These are phyloP conservation scores for Stichopus chloronotus DNA, from an alignment of 35 echinoderm and acorn worm species.

Conservation along the genomic window DNA sequence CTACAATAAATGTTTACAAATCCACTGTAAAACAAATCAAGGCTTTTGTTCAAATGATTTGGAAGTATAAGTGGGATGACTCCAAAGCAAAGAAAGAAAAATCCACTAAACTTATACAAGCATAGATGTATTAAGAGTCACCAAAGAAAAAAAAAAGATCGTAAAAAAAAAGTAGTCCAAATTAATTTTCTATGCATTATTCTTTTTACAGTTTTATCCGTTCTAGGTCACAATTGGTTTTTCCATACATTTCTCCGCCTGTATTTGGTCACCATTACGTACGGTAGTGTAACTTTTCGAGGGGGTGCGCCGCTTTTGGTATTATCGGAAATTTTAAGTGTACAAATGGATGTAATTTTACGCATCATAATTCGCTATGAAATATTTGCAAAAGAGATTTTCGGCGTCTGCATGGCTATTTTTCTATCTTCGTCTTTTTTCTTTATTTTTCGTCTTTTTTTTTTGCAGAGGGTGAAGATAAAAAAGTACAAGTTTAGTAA, in stretches of 20 bases:
- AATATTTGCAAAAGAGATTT: conserved; percentile 15
- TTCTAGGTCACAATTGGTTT: not conserved
- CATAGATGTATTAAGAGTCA: not conserved
- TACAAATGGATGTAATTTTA: conserved; percentile 49
- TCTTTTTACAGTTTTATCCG: not conserved
- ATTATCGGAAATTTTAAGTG: conserved; percentile 29
- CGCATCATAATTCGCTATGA: conserved; percentile 30
- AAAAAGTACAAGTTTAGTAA: no score
- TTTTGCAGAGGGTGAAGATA: no score
- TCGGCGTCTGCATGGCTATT: not conserved
- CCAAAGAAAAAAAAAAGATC: not conserved
- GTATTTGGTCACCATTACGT: conserved; percentile 12
- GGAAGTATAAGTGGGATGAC: no score
- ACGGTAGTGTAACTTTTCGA: conserved; percentile 23
- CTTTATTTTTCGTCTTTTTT: not conserved
- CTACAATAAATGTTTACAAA: no score
- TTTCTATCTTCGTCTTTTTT: not conserved
- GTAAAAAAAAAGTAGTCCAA: not conserved
- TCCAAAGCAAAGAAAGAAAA: no score
- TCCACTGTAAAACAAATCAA: no score
- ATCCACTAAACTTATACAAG: not conserved
- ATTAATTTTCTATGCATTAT: conserved; percentile 7
- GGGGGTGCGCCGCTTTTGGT: conserved; percentile 9
- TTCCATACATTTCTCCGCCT: not conserved
- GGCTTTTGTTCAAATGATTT: no score